A percentile compares a stretch with the other conserved stretches of the same genome.
Evolutionary conservation across 2,888 invertebrate species (phyloP).

Genomic region (Nemapogon koenigi): DNA sequence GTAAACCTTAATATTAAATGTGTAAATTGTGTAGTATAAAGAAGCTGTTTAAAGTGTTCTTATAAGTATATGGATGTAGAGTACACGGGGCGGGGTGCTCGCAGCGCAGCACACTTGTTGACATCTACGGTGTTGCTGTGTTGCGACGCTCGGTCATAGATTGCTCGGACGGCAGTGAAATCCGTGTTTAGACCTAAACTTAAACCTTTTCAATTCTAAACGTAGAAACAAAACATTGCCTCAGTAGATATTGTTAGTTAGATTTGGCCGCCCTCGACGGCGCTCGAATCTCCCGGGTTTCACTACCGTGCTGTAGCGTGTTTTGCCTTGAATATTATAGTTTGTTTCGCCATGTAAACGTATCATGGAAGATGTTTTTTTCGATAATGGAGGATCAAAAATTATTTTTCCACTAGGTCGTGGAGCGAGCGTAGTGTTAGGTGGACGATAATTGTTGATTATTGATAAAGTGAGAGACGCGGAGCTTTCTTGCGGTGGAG

Average conservation of each 20-base stretch:
- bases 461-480: conserved; percentile 64
- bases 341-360: conserved; percentile 44
- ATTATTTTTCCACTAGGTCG: conserved; percentile 61
- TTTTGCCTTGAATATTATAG: too few relatives aligned
- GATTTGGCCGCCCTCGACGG: too few relatives aligned
- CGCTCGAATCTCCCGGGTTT: too few relatives aligned
- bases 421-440: conserved; percentile 56
- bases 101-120: too few relatives aligned
- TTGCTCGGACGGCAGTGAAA: background rate
- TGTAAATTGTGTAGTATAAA: conserved; percentile 63
- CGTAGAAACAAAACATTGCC: too few relatives aligned
- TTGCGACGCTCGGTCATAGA: background rate
- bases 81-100: too few relatives aligned
- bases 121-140: background rate
- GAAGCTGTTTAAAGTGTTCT: conserved; percentile 63
- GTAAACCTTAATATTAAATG: conserved; percentile 55
- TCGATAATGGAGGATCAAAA: conserved; percentile 43
- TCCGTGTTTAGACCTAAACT: too few relatives aligned
- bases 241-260: too few relatives aligned
- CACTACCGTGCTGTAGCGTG: too few relatives aligned
- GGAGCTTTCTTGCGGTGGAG: too few relatives aligned
- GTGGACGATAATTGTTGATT: conserved; percentile 63
- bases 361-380: conserved; percentile 48
- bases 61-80: conserved; percentile 56
- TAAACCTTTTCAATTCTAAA: too few relatives aligned